Evolutionary conservation across 1,140 invertebrate genomes (phyloP), one percentile per base, ranked within the genome.

Genomic region (Drosophila ironensis): DNA sequence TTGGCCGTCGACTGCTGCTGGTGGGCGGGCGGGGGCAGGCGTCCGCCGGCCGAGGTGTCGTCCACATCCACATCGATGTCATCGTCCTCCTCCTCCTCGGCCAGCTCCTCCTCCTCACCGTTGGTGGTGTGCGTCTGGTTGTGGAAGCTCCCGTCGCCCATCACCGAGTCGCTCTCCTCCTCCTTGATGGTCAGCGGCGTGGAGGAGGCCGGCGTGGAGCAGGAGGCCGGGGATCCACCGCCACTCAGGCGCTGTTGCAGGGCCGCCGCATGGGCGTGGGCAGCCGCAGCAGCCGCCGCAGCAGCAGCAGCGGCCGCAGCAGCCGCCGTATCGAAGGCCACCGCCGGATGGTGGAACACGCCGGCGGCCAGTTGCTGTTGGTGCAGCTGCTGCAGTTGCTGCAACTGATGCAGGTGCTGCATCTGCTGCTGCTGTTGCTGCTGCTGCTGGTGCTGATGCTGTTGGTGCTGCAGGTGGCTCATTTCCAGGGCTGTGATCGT

Each of bases 61-160:
- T 87, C 88, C 30, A 89, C 81, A 60, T 88, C 86, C 44, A 89
- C 77, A 64, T 88, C 86, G 19, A 87, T 87, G 41, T 89, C 88
- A 3, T 87, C 68, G 4, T 82, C 80, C 45, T 89, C 87, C 16
- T 81, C 87, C 4, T 74, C 75, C 28, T 82, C 80, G 42, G 88
- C 87, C 16, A 77, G 82, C 4, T 74, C 75, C 28, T 88, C 87
- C 16, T 72, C 67, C 11, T 77, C 69, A 12, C 51, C 72, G 17
- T 47, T 50, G 9, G 72, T 81, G 35, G 52, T 80, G 27, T 46
- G 53, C 3, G 80, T 78, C 22, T 82, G 87, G 24, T 88, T 88
- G 57, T 88, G 82, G 37, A 89, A 89, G 22, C 82, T 89, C 28
- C 88, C 78, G 35, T 89, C 88, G 8, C 81, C 88, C 37, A 89